These are phyloP conservation scores for Microcebus ravelobensis DNA, from an alignment of 2,113 vertebrate genomes.

Conservation along the genomic window DNA sequence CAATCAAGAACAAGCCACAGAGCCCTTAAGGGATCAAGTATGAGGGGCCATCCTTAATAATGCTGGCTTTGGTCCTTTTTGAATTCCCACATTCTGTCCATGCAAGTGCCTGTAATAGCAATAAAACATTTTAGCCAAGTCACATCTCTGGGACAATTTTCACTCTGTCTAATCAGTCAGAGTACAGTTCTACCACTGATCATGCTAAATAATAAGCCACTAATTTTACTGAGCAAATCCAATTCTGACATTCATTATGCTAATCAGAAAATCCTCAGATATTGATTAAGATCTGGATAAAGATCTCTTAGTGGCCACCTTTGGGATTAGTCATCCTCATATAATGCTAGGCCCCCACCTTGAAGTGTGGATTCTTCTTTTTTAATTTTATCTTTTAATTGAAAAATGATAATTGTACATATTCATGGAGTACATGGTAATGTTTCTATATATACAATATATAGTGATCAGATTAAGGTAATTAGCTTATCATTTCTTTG, in stretches of 20 bases:
- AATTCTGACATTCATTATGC: background rate
- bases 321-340: background rate
- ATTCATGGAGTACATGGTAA: too few species aligned
- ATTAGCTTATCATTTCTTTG: too few species aligned
- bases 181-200: background rate
- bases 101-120: background rate
- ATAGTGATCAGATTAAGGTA: too few species aligned
- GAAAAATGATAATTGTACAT: too few species aligned
- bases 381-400: too few species aligned
- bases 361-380: background rate
- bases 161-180: background rate
- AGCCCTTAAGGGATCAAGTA: background rate
- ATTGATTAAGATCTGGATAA: background rate
- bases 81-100: background rate
- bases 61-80: background rate
- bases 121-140: background rate
- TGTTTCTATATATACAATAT: too few species aligned
- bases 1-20: background rate
- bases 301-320: background rate
- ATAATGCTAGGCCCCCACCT: background rate
- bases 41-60: background rate
- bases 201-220: background rate
- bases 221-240: background rate
- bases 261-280: slow-evolving; percentile 28
- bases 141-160: background rate